These are phyloP conservation scores for Graphium colonna DNA, from an alignment of 2,888 invertebrate genomes.

Conservation along the genomic window DNA sequence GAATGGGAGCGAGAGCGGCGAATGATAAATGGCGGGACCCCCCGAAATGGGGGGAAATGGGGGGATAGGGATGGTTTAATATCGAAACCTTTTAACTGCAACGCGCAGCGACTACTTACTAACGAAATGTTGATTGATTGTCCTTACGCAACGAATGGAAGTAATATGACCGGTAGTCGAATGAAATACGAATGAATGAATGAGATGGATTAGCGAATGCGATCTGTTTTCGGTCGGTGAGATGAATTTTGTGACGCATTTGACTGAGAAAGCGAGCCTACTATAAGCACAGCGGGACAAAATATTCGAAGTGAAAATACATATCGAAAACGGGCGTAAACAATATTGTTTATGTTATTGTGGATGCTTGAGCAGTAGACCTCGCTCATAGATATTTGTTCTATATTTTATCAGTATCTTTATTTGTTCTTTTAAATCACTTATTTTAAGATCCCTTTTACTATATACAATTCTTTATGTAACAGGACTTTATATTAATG, in stretches of 20 bases:
- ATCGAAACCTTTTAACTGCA: conserved; percentile 23
- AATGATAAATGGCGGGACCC: conserved; percentile 16
- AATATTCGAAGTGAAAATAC: neutral
- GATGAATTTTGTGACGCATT: neutral
- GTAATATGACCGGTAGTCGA: conserved; percentile 2
- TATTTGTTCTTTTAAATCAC: too few relatives aligned
- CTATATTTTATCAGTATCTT: too few relatives aligned
- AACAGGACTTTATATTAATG: too few relatives aligned
- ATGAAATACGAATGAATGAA: neutral
- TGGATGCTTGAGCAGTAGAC: too few relatives aligned
- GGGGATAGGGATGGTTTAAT: conserved; percentile 13
- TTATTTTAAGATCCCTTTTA: too few relatives aligned
- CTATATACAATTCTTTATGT: too few relatives aligned
- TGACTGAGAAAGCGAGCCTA: neutral
- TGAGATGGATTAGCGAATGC: neutral
- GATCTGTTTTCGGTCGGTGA: neutral
- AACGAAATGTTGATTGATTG: conserved; percentile 13
- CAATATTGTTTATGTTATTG: neutral
- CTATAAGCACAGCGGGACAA: neutral
- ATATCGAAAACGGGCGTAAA: neutral
- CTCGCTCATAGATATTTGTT: too few relatives aligned
- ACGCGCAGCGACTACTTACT: conserved; percentile 14
- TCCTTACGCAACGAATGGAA: neutral
- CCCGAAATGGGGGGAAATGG: neutral
- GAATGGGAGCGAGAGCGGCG: conserved; percentile 9